Evolutionary conservation across 2,113 vertebrate species (phyloP).

Genomic region (Channa argus): DNA sequence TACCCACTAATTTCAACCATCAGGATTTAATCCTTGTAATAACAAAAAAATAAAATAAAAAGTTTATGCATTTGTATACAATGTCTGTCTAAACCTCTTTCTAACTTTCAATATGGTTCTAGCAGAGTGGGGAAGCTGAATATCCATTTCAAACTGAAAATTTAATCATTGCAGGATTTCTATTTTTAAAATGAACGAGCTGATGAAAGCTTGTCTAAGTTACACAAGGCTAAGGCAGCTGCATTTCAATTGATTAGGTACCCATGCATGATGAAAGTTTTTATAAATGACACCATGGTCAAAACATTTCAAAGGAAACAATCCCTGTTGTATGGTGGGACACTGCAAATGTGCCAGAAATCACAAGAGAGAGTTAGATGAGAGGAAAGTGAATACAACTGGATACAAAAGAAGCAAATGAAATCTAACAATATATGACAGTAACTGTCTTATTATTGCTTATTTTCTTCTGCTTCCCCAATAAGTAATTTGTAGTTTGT

Average conservation of each 20-base stretch:
- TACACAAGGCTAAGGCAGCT: slow-evolving; percentile 67
- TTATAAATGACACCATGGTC: slow-evolving; percentile 73
- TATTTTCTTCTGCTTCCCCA: slow-evolving; percentile 52
- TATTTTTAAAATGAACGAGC: slow-evolving; percentile 68
- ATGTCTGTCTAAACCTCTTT: slow-evolving; percentile 9
- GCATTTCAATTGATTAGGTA: slow-evolving; percentile 77
- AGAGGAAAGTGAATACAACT: slow-evolving; percentile 58
- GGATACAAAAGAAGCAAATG: slow-evolving; percentile 44
- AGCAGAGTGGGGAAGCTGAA: slow-evolving; percentile 42
- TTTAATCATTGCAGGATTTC: slow-evolving; percentile 65
- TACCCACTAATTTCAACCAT: slow-evolving; percentile 20
- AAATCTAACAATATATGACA: slow-evolving; percentile 67
- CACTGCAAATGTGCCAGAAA: slow-evolving; percentile 71
- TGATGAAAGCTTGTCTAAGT: slow-evolving; percentile 74
- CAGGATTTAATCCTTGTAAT: slow-evolving; percentile 20
- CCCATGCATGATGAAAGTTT: slow-evolving; percentile 74
- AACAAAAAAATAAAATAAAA: slow-evolving; percentile 21
- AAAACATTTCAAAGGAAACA: slow-evolving; percentile 76
- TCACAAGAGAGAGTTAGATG: slow-evolving; percentile 70
- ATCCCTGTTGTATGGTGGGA: slow-evolving; percentile 63
- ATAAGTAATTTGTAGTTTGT: slow-evolving; percentile 67
- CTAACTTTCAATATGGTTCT: slow-evolving; percentile 22
- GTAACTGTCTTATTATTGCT: slow-evolving; percentile 65
- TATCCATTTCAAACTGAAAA: slow-evolving; percentile 68
- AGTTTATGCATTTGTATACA: slow-evolving; percentile 17